These are phyloP conservation scores for Pyrrhura leucotis DNA, from an alignment of 2,797 vertebrate species.

Conservation along the genomic window DNA sequence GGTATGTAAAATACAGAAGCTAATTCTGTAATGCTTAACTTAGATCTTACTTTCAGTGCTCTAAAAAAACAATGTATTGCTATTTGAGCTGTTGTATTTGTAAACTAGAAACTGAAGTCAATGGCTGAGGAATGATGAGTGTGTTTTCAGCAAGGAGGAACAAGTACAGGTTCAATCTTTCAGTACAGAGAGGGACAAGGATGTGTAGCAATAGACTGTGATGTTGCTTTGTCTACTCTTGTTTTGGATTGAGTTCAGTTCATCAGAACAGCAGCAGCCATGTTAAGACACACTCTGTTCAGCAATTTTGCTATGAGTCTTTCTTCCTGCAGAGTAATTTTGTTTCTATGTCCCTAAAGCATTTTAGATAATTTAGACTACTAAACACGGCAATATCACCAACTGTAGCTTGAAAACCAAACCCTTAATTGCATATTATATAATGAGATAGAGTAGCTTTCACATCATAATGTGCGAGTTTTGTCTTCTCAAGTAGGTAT, in stretches of 20 bases:
- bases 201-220: background rate
- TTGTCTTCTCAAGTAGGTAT: background rate
- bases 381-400: background rate
- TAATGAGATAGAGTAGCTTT: background rate
- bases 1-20: background rate
- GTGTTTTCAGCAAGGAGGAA: background rate
- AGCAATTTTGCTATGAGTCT: background rate
- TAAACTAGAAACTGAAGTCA: background rate
- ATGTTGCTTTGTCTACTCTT: background rate
- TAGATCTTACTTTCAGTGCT: background rate
- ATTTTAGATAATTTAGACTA: background rate
- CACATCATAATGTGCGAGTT: background rate
- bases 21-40: background rate
- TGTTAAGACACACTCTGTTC: background rate
- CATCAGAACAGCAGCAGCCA: background rate
- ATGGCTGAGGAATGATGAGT: background rate
- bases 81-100: background rate
- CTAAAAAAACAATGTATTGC: background rate
- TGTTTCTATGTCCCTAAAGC: background rate
- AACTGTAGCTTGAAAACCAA: background rate
- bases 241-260: background rate
- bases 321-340: background rate
- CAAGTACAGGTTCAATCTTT: background rate
- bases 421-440: background rate
- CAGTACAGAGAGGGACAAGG: background rate